Percentiles rank a stretch among this genome's conserved stretches.
Conservation (phyloP, 2,113 vertebrate species). For the Dipodomys spectabilis region DNA sequence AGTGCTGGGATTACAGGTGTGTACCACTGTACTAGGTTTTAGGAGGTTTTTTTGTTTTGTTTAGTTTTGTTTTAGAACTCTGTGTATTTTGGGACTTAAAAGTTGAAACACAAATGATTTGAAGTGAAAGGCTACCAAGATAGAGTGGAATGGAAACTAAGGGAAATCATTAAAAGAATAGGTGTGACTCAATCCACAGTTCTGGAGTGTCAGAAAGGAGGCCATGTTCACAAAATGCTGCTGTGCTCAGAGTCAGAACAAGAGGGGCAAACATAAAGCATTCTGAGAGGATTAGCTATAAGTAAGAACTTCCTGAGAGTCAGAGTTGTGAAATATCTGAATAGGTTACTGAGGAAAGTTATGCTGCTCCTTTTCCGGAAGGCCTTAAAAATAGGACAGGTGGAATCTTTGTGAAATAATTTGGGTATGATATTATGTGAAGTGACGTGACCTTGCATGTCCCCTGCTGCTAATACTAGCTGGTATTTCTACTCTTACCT, state of each 20-base stretch:
- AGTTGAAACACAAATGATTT: slow-evolving; percentile 30
- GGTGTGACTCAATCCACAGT: background rate
- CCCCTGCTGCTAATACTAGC: slow-evolving; percentile 17
- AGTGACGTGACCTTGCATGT: slow-evolving; percentile 29
- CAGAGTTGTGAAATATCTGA: slow-evolving; percentile 76
- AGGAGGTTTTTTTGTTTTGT: background rate
- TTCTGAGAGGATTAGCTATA: slow-evolving; percentile 74
- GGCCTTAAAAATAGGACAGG: slow-evolving; percentile 81
- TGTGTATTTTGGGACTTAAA: slow-evolving; percentile 31
- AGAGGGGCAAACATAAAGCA: slow-evolving; percentile 45
- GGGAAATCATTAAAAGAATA: background rate
- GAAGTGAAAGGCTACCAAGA: slow-evolving; percentile 24
- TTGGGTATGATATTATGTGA: slow-evolving; percentile 65
- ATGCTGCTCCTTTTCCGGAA: slow-evolving; percentile 75
- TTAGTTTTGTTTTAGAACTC: background rate
- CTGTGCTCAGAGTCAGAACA: background rate
- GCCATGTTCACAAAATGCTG: background rate
- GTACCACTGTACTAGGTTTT: background rate
- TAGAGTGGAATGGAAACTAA: background rate
- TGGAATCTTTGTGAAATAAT: slow-evolving; percentile 77
- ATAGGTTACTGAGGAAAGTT: slow-evolving; percentile 77
- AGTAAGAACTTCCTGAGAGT: slow-evolving; percentile 77
- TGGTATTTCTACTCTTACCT: background rate
- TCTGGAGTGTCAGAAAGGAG: background rate
- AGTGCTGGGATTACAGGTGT: background rate